These are phyloP conservation scores for Trematomus bernacchii DNA, from an alignment of 2,797 vertebrate species.

Conservation along the genomic window DNA sequence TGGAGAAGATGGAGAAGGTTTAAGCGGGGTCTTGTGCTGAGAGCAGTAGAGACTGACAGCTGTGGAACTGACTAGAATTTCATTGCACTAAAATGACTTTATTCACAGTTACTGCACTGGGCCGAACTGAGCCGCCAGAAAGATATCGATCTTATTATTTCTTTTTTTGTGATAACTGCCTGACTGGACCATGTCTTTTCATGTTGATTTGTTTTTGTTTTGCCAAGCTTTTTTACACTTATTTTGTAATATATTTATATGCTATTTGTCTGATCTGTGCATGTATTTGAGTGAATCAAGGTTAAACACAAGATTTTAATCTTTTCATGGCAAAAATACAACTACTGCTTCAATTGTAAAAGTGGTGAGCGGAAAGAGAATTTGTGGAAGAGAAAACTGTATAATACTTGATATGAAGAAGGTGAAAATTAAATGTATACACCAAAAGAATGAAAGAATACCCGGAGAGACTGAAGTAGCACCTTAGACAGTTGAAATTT, in stretches of 20 bases:
- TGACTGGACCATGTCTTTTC: constrained; percentile 87
- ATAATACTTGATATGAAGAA: constrained; percentile 86
- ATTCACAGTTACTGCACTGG: constrained; percentile 88
- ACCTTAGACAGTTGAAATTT: constrained; percentile 89
- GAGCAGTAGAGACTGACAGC: constrained; percentile 73
- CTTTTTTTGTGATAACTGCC: constrained; percentile 85
- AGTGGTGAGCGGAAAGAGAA: constrained; percentile 67
- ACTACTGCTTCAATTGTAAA: constrained; percentile 85
- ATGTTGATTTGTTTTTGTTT: constrained; percentile 81
- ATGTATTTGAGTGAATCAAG: constrained; percentile 96
- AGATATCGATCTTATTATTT: constrained; percentile 83
- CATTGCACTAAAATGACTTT: constrained; percentile 88
- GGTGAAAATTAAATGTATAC: constrained; percentile 92
- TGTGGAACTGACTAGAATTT: constrained; percentile 86
- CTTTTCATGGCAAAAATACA: constrained; percentile 92
- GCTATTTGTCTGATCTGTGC: constrained; percentile 97
- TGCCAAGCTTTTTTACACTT: constrained; percentile 86
- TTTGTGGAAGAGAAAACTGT: constrained; percentile 76
- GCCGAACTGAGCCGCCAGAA: constrained; percentile 85
- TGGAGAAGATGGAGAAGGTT: constrained; percentile 89
- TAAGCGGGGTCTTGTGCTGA: constrained; percentile 69
- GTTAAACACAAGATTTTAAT: constrained; percentile 96
- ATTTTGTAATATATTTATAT: constrained; percentile 90
- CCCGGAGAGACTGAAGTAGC: constrained; percentile 92
- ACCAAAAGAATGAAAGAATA: constrained; percentile 87